A percentile compares a stretch with the other conserved stretches of the same genome.
Conservation (phyloP, 1,140 invertebrate species). For the Bombus terrestris region DNA sequence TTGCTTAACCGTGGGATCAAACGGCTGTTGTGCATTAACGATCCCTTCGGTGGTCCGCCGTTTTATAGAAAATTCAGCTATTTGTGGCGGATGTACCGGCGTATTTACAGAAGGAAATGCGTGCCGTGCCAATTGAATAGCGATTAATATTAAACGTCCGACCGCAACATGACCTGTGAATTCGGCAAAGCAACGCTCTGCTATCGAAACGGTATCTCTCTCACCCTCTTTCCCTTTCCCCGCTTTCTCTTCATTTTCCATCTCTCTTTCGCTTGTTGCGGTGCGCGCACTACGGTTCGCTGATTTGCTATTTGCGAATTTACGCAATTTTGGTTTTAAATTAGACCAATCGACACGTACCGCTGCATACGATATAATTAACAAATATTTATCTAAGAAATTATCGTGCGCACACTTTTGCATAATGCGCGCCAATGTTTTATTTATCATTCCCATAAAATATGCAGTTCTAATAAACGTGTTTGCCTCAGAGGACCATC, state of each 20-base stretch:
- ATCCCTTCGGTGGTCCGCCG: conserved; percentile 16
- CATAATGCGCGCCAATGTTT: neutral
- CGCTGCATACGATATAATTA: conserved; percentile 1
- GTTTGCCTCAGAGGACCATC: too few relatives aligned
- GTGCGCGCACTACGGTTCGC: neutral
- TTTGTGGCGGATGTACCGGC: conserved; percentile 38
- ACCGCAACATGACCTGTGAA: conserved; percentile 49
- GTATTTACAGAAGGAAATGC: conserved; percentile 63
- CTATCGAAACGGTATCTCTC: conserved; percentile 2
- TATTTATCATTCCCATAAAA: neutral
- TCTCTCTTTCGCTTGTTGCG: neutral
- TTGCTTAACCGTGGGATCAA: conserved; percentile 34
- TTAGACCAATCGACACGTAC: conserved; percentile 17
- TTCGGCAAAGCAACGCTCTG: conserved; percentile 41
- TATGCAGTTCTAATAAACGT: neutral
- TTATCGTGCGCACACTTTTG: neutral
- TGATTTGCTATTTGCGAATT: conserved; percentile 46
- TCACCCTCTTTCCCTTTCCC: too few relatives aligned
- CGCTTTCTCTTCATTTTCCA: too few relatives aligned
- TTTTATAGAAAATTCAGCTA: conserved; percentile 58
- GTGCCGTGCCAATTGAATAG: conserved; percentile 46
- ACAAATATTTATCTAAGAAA: conserved; percentile 26
- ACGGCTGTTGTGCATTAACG: conserved; percentile 32
- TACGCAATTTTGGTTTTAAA: conserved; percentile 51
- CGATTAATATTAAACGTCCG: conserved; percentile 65